Evolutionary conservation across 2,888 invertebrate genomes (phyloP).

Genomic region (Drosophila percnosoma): DNA sequence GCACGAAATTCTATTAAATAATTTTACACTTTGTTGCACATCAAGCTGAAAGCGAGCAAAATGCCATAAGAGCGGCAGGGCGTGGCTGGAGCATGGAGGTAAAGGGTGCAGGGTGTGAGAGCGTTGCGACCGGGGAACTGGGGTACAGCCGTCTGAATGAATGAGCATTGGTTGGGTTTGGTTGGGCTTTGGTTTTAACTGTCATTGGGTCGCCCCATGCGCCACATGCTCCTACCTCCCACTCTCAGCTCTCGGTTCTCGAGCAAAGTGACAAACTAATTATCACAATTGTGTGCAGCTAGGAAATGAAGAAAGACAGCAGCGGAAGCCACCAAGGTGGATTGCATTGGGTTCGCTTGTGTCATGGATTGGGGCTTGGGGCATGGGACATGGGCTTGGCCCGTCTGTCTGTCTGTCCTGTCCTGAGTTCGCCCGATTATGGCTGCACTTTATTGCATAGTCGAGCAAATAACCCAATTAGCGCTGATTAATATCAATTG

Average conservation of each 20-base stretch:
- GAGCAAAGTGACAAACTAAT: constrained; percentile 79
- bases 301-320: constrained; percentile 81
- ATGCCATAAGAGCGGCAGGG: constrained; percentile 69
- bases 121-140: constrained; percentile 1
- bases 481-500: constrained; percentile 77
- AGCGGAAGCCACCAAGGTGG: constrained; percentile 78
- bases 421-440: constrained; percentile 58
- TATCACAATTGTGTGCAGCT: constrained; percentile 79
- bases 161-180: constrained; percentile 66
- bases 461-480: constrained; percentile 79
- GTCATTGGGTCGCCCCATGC: constrained; percentile 18
- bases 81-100: constrained; percentile 23
- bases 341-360: constrained; percentile 28
- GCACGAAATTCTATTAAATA: constrained; percentile 79
- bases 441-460: constrained; percentile 75
- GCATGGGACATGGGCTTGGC: constrained; percentile 23
- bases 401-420: constrained; percentile 1
- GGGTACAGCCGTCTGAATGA: constrained; percentile 57
- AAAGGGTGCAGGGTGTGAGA: neutral
- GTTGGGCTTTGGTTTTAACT: constrained; percentile 25
- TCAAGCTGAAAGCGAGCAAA: constrained; percentile 75
- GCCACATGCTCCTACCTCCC: constrained; percentile 23
- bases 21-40: constrained; percentile 82
- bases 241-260: constrained; percentile 13
- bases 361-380: constrained; percentile 23